phyloP scores from a whole-genome alignment of 92 coral and sea anemone species.

The Zoanthus sansibaricus region DNA sequence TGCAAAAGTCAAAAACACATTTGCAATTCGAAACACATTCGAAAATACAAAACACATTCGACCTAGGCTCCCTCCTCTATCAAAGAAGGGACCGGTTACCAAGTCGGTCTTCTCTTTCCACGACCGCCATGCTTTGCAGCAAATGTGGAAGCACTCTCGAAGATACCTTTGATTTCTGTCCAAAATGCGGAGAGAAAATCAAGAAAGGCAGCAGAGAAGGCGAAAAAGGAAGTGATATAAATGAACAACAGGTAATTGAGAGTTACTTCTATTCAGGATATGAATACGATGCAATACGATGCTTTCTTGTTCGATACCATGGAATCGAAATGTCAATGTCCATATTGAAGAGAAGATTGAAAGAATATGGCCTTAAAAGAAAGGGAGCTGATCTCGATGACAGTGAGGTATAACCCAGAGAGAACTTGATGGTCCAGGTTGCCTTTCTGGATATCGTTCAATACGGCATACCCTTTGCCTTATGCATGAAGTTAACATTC shows the following conservation, averaged over 20 bases:
- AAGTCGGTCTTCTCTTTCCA: no score
- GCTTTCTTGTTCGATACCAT: slow-evolving; percentile 46
- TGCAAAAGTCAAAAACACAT: neutral
- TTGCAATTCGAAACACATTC: no score
- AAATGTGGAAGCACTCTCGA: slow-evolving; percentile 10
- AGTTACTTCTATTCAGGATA: slow-evolving; percentile 23
- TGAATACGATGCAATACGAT: slow-evolving; percentile 38
- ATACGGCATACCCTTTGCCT: slow-evolving; percentile 69
- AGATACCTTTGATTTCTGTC: slow-evolving; percentile 44
- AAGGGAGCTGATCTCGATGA: slow-evolving; percentile 40
- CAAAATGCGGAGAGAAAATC: slow-evolving; percentile 28
- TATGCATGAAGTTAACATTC: slow-evolving; percentile 57
- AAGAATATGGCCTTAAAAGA: slow-evolving; percentile 39
- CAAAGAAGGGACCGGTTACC: neutral
- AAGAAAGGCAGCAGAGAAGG: slow-evolving; percentile 6
- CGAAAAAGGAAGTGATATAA: neutral
- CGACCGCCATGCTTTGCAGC: no score
- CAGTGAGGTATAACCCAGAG: slow-evolving; percentile 16
- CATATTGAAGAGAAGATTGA: slow-evolving; percentile 50
- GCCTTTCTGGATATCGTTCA: slow-evolving; percentile 50
- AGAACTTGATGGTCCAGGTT: slow-evolving; percentile 67
- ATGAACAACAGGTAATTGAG: slow-evolving; percentile 19
- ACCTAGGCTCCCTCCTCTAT: neutral
- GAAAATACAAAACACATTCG: neutral
- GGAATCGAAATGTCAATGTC: slow-evolving; percentile 49